A percentile compares a stretch with the other conserved stretches of the same genome.
Conservation (phyloP, 2,888 invertebrate genomes). For the Auanema sp. region DNA sequence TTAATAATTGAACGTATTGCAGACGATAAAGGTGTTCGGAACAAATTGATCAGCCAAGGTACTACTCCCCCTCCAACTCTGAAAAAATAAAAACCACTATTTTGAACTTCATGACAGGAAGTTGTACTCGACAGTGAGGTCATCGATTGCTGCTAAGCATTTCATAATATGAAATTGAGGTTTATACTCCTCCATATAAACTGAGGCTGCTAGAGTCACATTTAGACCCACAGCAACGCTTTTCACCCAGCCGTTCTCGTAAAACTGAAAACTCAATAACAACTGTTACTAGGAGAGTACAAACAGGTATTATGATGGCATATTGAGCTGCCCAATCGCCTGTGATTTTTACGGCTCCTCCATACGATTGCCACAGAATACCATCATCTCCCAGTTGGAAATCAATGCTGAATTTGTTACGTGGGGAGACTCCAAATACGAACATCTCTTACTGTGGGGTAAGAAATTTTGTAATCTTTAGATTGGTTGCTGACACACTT, state of each 20-base stretch:
- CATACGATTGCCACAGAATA: conserved; percentile 44
- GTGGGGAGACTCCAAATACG: background rate
- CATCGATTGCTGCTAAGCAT: conserved; percentile 36
- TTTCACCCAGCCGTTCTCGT: conserved; percentile 50
- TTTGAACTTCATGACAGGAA: background rate
- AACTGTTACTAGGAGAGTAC: background rate
- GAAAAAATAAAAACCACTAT: background rate
- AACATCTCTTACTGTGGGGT: conserved; percentile 37
- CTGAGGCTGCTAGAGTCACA: conserved; percentile 41
- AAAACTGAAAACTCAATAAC: conserved; percentile 33
- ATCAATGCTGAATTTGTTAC: conserved; percentile 26
- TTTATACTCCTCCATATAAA: conserved; percentile 36
- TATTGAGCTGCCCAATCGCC: conserved; percentile 54
- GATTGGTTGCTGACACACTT: conserved; percentile 36
- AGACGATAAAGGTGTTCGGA: conserved; percentile 38
- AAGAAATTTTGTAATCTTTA: conserved; percentile 48
- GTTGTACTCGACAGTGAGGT: conserved; percentile 37
- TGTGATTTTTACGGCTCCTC: conserved; percentile 44
- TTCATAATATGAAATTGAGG: conserved; percentile 47
- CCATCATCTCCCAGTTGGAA: conserved; percentile 30
- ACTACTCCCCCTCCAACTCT: conserved; percentile 54
- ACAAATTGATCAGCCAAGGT: conserved; percentile 55
- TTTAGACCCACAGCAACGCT: conserved; percentile 43
- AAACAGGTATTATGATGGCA: conserved; percentile 42
- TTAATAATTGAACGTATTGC: conserved; percentile 44